Evolutionary conservation across 1,140 invertebrate species (phyloP), one percentile per base, ranked within the genome.

Genomic region (Eumeta japonica): DNA sequence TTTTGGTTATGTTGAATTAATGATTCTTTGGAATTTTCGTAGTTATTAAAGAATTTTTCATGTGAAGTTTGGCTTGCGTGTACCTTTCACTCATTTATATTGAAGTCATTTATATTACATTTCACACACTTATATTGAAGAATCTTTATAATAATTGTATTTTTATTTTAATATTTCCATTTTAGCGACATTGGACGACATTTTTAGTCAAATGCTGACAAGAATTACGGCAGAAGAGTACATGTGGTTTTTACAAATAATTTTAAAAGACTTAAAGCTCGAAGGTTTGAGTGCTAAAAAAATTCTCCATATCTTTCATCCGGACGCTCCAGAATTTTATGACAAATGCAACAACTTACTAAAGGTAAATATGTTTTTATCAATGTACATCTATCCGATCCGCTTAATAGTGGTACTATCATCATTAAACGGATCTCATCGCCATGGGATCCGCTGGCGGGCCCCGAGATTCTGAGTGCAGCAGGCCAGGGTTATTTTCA

Each of bases 241-340:
- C 41, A 93, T 93, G 73, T 96, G 92, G 92, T 66, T 96, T 0
- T 87, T 94, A 2, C 75, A 91, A 45, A 86, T 97, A 34, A 81
- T 97, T 29, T 63, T 97, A 2, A 95, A 95, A 68, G 83, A 90
- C 33, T 70, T 94, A 51, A 83, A 82, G 52, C 62, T 94, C 3
- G n/a, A n/a, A n/a, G 84, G 85, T 0, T 68, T 94, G 31, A 81
- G 85, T 10, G 79, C 83, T 41, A 81, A 82, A 28, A 81, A 79
- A 17, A 84, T 95, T 27, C 79, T 94, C 38, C 65, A 64, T 16
- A 58, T 78, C 5, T 86, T 84, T 62, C 92, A 97, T 75, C 79
- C 82, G 0, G 85, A 94, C 76, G 93, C 90, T 1, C 82, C 83
- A 19, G 84, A 90, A 17, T 73, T 87, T 10, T 94, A 83, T 57